These are phyloP conservation scores for Perognathus longimembris DNA, from an alignment of 2,113 vertebrate species.

Conservation along the genomic window DNA sequence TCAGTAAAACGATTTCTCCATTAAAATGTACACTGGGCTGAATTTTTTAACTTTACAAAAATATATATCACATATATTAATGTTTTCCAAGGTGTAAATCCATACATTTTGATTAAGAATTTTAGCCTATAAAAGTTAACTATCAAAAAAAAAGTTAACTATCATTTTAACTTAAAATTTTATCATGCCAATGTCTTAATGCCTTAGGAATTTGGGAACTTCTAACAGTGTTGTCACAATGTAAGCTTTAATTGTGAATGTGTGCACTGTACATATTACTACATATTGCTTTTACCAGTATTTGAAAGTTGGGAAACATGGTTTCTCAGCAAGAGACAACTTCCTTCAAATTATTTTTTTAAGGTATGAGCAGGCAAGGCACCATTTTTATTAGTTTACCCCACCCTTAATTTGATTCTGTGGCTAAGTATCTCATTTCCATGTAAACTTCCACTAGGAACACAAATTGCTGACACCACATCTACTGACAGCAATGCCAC, in stretches of 20 bases:
- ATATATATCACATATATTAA: background rate
- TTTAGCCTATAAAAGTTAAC: conserved; percentile 32
- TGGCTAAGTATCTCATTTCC: conserved; percentile 84
- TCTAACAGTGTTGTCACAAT: conserved; percentile 9
- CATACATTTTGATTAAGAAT: conserved; percentile 51
- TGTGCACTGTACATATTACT: background rate
- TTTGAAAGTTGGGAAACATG: conserved; percentile 47
- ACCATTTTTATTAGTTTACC: conserved; percentile 85
- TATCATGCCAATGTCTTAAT: conserved; percentile 22
- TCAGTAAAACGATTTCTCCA: conserved; percentile 62
- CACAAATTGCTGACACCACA: conserved; percentile 89
- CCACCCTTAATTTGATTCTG: conserved; percentile 84
- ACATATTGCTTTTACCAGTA: background rate
- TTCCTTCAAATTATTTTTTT: background rate
- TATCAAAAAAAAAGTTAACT: no score
- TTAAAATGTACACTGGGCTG: conserved; percentile 51
- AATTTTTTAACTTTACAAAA: conserved; percentile 57
- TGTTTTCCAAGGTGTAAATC: background rate
- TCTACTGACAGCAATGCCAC: conserved; percentile 84
- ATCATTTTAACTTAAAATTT: conserved; percentile 54
- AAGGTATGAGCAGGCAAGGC: conserved; percentile 56
- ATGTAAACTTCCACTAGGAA: conserved; percentile 86
- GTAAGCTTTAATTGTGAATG: background rate
- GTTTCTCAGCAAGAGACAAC: conserved; percentile 59
- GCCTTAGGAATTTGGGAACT: background rate